Base-by-base conservation (phyloP, 2,888 invertebrate species). In the Argyra leucocephala region DNA sequence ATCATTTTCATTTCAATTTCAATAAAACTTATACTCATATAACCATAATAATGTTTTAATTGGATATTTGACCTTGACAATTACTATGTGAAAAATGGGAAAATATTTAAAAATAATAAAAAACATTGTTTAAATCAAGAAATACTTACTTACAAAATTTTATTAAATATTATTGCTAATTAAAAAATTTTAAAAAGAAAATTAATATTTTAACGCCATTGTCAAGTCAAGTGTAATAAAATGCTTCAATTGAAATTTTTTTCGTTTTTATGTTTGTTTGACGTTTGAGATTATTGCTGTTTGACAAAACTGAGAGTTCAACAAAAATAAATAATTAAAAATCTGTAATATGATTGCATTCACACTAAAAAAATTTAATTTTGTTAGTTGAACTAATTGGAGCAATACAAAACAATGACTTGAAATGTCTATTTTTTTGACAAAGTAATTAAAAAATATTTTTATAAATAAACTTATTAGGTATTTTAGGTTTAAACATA, bases 131-230 rank as follows among this genome's bases (percentile, higher is more conserved):
- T 31, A 10, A 31, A 31, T 31, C 12, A 31, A 31, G 31, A 31
- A 31, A 31, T 10, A 31, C 26, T 6, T 6, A n/a, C n/a, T n/a
- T n/a, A n/a, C n/a, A n/a, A n/a, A n/a, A n/a, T n/a, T n/a, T n/a
- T n/a, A n/a, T n/a, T n/a, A n/a, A n/a, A n/a, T n/a, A n/a, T n/a
- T n/a, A n/a, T n/a, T n/a, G n/a, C n/a, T n/a, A n/a, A n/a, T n/a
- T n/a, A n/a, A n/a, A n/a, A n/a, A n/a, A n/a, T n/a, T n/a, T n/a
- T n/a, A 6, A 31, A 26, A 26, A 26, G 9, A 31, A 31, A 48
- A 48, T 18, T 18, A 48, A 48, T 48, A 48, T 48, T 48, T 48
- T 48, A 48, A 48, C 48, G 48, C 48, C 48, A 48, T n/a, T n/a
- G n/a, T n/a, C n/a, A n/a, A n/a, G n/a, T 48, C n/a, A 48, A 18